Evolutionary conservation across 2,113 vertebrate species (phyloP), one percentile per base, ranked within the genome.

Genomic region (Nymphicus hollandicus): DNA sequence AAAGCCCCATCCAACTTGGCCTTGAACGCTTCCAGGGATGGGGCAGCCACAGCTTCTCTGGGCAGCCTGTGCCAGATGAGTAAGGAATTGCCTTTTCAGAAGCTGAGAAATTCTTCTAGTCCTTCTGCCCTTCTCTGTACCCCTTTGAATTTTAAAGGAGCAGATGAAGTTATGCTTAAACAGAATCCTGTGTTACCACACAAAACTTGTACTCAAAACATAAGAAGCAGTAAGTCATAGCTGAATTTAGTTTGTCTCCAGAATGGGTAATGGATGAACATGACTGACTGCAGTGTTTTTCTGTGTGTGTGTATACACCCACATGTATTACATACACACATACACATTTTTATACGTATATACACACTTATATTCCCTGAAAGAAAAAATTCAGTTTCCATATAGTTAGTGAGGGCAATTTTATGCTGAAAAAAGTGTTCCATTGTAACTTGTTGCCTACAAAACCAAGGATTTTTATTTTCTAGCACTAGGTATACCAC

Each of bases 161-260:
- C 69, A 77, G 66, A 88, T 87, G 89, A 96, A 89, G 74, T 93
- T 91, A 95, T 88, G 79, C 78, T 95, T 84, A 90, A 89, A 93
- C 92, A 88, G 95, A 83, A 43, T 91, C 47, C 47, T 79, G 4
- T 81, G 61, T 49, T 68, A 31, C 44, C 37, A 41, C 35, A n/a
- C 22, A 70, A 52, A 66, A 72, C 29, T 33, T 56, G 12, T 56
- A 41, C 25, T 52, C 35, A 53, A 17, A 72, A 49, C 11, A 3
- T 33, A 56, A 47, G 68, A 39, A 86, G 33, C 19, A 41, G 3
- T 25, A 73, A 53, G 25, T 49, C 20, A 37, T 15, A 82, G 69
- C 12, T 55, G 33, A 85, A n/a, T 88, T 84, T 15, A n/a, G 13
- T 41, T 68, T 64, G 63, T 46, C 20, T 58, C 29, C 39, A 33